Base-by-base conservation (phyloP, 2,113 vertebrate genomes). In the Pteropus alecto region DNA sequence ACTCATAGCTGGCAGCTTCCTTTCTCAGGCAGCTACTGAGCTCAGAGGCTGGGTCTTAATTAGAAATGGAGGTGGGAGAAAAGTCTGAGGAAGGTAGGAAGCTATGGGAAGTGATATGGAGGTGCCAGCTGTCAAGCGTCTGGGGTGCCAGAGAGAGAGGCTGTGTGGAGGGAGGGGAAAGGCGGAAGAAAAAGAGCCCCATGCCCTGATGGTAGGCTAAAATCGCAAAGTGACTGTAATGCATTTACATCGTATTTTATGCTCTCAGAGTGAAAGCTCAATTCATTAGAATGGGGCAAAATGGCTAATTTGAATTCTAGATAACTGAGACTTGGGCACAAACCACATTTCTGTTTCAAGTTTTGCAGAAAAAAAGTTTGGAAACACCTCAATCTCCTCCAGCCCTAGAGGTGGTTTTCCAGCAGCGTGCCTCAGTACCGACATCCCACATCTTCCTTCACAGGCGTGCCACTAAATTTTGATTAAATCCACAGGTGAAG, bases 31-130 rank as follows among this genome's bases (percentile, higher is more conserved):
- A 92, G 63, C 84, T 91, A 11, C 67, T 30, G 43, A 76, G 87
- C 58, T 73, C 71, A 63, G 85, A 79, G 71, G 21, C 71, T 79
- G 35, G 82, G 56, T 65, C 88, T 97, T 92, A 79, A 95, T 96
- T 94, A 95, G 78, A 94, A 87, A 35, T 83, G 4, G 79, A 95
- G 61, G 87, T 56, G 1, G 58, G n/a, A 76, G 30, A 35, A n/a
- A 7, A 63, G n/a, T 22, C 46, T n/a, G 6, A 60, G 16, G 2
- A 56, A 14, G 48, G 21, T 16, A 54, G 67, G 48, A 35, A 61
- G 30, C 33, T 6, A 6, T 24, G 63, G 26, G 22, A 58, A 30
- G 26, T 16, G 14, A 70, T 33, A 56, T 1, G 0, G 58, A 73
- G 35, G 68, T 4, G 26, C 41, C 33, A 26, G 2, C 33, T 11